phyloP scores from a whole-genome alignment of 2,797 vertebrate genomes.

The Margarornis squamiger region DNA sequence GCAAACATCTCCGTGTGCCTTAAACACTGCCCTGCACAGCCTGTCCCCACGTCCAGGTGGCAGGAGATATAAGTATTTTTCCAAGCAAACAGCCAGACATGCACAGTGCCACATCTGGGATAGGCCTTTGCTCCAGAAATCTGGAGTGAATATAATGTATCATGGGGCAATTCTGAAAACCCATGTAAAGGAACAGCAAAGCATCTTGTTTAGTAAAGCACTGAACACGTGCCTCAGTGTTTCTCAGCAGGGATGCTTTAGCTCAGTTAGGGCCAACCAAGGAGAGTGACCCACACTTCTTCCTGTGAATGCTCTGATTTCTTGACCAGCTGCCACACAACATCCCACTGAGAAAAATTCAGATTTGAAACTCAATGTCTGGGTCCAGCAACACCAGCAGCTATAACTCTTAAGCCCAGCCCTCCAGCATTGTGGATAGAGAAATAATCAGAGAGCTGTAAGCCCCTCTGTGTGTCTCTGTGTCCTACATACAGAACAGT shows the following conservation, averaged over 20 bases:
- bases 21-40: fast-evolving
- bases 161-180: background rate
- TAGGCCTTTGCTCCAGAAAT: background rate
- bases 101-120: background rate
- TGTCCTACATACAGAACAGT: background rate
- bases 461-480: background rate
- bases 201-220: background rate
- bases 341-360: background rate
- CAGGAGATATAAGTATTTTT: background rate
- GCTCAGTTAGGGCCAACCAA: background rate
- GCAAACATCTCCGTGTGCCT: fast-evolving
- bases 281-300: background rate
- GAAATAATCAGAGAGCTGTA: background rate
- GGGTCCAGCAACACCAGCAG: background rate
- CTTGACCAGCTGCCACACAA: background rate
- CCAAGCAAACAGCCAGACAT: background rate
- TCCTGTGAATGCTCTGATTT: background rate
- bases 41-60: fast-evolving
- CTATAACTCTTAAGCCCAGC: background rate
- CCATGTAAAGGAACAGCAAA: background rate
- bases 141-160: background rate
- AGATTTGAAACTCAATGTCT: background rate
- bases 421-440: background rate
- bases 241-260: background rate
- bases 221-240: background rate